Base-by-base conservation (phyloP, 2,888 invertebrate species). In the Perizoma affinitatum region DNA sequence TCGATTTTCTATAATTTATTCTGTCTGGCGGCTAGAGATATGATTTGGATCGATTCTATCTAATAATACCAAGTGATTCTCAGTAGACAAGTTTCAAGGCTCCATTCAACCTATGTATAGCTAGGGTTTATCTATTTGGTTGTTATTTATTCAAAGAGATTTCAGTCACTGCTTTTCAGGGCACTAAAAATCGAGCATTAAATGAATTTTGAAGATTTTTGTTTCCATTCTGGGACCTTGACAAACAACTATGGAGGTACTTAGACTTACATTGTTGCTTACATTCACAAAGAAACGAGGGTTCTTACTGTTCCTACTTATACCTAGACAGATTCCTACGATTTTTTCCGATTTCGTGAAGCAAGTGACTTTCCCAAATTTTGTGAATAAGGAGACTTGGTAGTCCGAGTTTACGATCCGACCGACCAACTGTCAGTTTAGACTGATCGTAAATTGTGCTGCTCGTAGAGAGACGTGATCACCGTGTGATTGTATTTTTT, bases 381-480 rank as follows among this genome's bases (percentile, higher is more conserved):
- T 54, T 56, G 8, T 36, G 52, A 56, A 48, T 61, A 73, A 65
- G 74, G 69, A 68, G 69, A 67, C 67, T 67, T 65, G 59, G 63
- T 6, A 66, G 67, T 69, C 69, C 68, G 65, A 68, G 72, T 81
- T 81, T 79, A 82, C 78, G 82, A 76, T 65, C 68, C 61, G 53
- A 61, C 66, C 66, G 71, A 62, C 66, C 65, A 70, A 65, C 67
- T 72, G 69, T 70, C 76, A 71, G 73, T 73, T 68, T 66, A 73
- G 69, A 62, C 66, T 65, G 65, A 60, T 76, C 75, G 72, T 82
- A 82, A 79, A 79, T 82, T 74, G 70, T 64, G 59, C 67, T 67
- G 68, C 69, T 65, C 69, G 64, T 66, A 65, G 66, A 71, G 42
- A 63, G 64, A 74, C 78, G 74, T 75, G 72, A 61, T 67, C 61